Evolutionary conservation across 1,140 invertebrate genomes (phyloP), one percentile per base, ranked within the genome.

Genomic region (Phenacoccus solenopsis): DNA sequence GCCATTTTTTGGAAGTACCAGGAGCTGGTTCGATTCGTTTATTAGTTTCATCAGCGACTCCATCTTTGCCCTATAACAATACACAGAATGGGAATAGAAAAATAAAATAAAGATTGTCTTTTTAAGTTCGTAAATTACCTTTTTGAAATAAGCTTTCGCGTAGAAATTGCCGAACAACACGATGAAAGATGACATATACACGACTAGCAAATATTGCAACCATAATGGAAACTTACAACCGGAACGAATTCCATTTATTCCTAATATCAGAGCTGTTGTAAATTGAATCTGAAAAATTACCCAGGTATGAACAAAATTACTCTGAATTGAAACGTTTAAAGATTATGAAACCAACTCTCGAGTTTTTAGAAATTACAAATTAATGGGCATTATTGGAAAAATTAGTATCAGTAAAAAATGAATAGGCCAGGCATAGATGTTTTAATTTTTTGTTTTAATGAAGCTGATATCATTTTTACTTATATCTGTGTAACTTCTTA

Each of bases 131-230:
- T 32, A 49, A 49, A 49, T 80, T 79, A 88, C 87, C 83, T 87
- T 88, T 67, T 86, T 85, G 74, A 89, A 83, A 74, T 93, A 93
- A 0, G 88, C 88, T 75, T 90, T 88, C 71, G 86, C 84, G 76
- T 95, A 96, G 80, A 96, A 96, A 78, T 95, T 93, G 72, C 91
- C 89, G 78, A 96, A 96, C 13, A 96, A 84, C 0, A 92, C 84
- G 74, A 96, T 88, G 76, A 96, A 95, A 22, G 90, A 91, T 74
- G 92, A 84, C 86, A 94, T 94, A 80, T 96, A 96, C 72, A 91
- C 80, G 70, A 94, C 89, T 32, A 96, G 85, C 4, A 90, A 89
- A 79, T 92, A 94, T 76, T 95, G 91, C 91, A 96, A 95, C 93
- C 93, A 96, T 24, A 90, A 78, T 0, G 94, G 93, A 77, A 95